These are phyloP conservation scores for Hyles vespertilio DNA, from an alignment of 1,140 invertebrate species.

Conservation along the genomic window DNA sequence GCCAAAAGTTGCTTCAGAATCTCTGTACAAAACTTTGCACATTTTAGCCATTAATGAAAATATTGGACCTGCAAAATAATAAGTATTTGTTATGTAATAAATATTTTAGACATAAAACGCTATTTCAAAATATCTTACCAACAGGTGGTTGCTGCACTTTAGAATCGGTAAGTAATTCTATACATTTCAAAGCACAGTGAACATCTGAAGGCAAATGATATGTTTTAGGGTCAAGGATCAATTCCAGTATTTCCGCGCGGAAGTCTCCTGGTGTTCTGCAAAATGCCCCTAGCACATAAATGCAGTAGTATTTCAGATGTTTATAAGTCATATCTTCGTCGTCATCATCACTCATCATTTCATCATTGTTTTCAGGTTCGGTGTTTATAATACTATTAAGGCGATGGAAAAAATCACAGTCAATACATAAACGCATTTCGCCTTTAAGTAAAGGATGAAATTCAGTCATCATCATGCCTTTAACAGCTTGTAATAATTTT, in stretches of 20 bases:
- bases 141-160: conserved; percentile 36
- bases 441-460: conserved; percentile 32
- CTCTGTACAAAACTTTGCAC: conserved; percentile 49
- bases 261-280: conserved; percentile 38
- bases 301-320: conserved; percentile 44
- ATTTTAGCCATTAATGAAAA: conserved; percentile 52
- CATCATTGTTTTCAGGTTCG: conserved; percentile 28
- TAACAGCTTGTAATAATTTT: conserved; percentile 31
- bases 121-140: conserved; percentile 30
- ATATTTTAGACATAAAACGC: too few relatives aligned
- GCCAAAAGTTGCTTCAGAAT: conserved; percentile 37
- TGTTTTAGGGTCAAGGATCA: conserved; percentile 45
- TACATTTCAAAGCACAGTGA: conserved; percentile 41
- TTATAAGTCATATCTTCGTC: conserved; percentile 37
- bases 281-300: conserved; percentile 47
- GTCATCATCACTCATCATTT: conserved; percentile 30
- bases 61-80: conserved; percentile 22
- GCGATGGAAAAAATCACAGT: conserved; percentile 45
- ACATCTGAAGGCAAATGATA: conserved; percentile 49
- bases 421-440: conserved; percentile 33
- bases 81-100: too few relatives aligned
- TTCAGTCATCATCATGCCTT: conserved; percentile 37
- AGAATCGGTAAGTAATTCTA: conserved; percentile 38
- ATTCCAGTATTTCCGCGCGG: conserved; percentile 46
- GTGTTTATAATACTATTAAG: conserved; percentile 43